Percentiles rank a stretch among this genome's conserved stretches.
These are phyloP conservation scores for Drosophila borealis DNA, from an alignment of 2,888 invertebrate species.

Conservation along the genomic window DNA sequence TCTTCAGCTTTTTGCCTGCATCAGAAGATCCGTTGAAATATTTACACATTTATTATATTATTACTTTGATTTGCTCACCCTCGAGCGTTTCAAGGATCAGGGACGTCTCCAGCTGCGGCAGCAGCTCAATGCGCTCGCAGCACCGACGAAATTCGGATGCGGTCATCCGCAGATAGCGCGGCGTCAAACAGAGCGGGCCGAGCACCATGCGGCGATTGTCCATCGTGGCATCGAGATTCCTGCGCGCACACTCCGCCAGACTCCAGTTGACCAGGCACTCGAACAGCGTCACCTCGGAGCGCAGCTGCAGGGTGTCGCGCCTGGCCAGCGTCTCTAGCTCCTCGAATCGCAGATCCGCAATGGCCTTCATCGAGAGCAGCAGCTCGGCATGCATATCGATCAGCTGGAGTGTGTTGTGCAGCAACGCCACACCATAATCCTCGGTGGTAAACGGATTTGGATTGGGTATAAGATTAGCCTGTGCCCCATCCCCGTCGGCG, in stretches of 20 bases:
- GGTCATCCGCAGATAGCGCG: slow-evolving; percentile 83
- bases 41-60: too few species aligned
- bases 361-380: slow-evolving; percentile 80
- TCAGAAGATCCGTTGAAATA: background rate
- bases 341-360: slow-evolving; percentile 83
- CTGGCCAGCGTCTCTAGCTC: slow-evolving; percentile 84
- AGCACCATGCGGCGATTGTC: slow-evolving; percentile 84
- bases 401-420: slow-evolving; percentile 84
- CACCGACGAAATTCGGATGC: slow-evolving; percentile 81
- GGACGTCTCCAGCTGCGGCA: slow-evolving; percentile 82
- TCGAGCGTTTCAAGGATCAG: slow-evolving; percentile 83
- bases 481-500: slow-evolving; percentile 45
- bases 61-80: slow-evolving; percentile 52
- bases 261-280: slow-evolving; percentile 85
- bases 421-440: slow-evolving; percentile 83
- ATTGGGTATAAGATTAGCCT: slow-evolving; percentile 69
- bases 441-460: slow-evolving; percentile 84
- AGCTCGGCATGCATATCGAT: slow-evolving; percentile 85
- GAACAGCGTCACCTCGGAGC: slow-evolving; percentile 83
- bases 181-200: slow-evolving; percentile 83
- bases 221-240: slow-evolving; percentile 81
- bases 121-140: slow-evolving; percentile 83
- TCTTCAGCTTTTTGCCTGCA: slow-evolving; percentile 82
- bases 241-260: slow-evolving; percentile 83
- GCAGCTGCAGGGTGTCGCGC: slow-evolving; percentile 83